A percentile compares a stretch with the other conserved stretches of the same genome.
Conservation (phyloP, 23 tunicate species). For the Styela clava region DNA sequence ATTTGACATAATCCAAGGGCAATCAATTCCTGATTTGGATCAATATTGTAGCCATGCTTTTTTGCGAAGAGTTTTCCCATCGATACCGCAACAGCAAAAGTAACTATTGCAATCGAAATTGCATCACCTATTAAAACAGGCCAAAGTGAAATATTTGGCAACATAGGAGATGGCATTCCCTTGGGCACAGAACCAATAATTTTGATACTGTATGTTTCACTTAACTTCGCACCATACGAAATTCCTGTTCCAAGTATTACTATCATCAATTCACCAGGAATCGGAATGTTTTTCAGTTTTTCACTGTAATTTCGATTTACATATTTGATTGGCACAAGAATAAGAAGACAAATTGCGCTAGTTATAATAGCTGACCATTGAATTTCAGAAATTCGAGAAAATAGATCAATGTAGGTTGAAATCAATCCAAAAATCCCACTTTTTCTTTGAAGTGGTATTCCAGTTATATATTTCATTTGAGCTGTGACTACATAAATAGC, state of each 20-base stretch:
- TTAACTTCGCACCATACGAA: slow-evolving; percentile 36
- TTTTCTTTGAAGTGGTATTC: slow-evolving; percentile 29
- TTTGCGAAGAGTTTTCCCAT: slow-evolving; percentile 87
- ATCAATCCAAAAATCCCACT: slow-evolving; percentile 32
- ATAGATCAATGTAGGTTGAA: slow-evolving; percentile 69
- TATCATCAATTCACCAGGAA: slow-evolving; percentile 87
- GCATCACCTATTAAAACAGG: slow-evolving; percentile 64
- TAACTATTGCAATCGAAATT: slow-evolving; percentile 83
- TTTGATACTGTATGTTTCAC: slow-evolving; percentile 30
- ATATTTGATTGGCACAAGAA: slow-evolving; percentile 73
- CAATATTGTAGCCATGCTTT: slow-evolving; percentile 72
- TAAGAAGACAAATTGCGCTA: slow-evolving; percentile 48
- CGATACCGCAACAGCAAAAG: slow-evolving; percentile 89
- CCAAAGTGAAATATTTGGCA: slow-evolving; percentile 71
- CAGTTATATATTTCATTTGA: slow-evolving; percentile 76
- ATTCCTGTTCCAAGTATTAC: slow-evolving; percentile 64
- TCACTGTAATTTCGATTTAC: slow-evolving; percentile 89
- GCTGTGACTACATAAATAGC: slow-evolving; percentile 93
- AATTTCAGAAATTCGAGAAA: slow-evolving; percentile 50
- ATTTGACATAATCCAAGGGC: slow-evolving; percentile 82
- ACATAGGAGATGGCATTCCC: slow-evolving; percentile 78
- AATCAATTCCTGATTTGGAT: slow-evolving; percentile 88
- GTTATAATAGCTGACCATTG: slow-evolving; percentile 58
- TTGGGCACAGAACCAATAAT: slow-evolving; percentile 58
- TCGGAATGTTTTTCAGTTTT: slow-evolving; percentile 75